A percentile compares a stretch with the other conserved stretches of the same genome.
phyloP scores from a whole-genome alignment of 2,113 vertebrate species.

The Triplophysa dalaica region DNA sequence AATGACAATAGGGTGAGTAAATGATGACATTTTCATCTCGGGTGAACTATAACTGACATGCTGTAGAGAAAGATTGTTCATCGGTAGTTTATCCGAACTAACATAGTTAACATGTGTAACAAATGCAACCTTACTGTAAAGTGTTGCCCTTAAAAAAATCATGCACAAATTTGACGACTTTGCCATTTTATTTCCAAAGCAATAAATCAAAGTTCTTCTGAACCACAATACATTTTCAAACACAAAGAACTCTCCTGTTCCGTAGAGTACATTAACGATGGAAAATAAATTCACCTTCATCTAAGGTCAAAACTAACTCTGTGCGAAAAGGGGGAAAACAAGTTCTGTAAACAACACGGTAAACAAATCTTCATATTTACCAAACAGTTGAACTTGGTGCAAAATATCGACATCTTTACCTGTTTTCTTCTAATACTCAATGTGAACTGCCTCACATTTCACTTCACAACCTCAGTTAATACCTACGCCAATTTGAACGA shows the following conservation, averaged over 20 bases:
- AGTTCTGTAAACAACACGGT: constrained; percentile 55
- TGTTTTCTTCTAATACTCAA: constrained; percentile 53
- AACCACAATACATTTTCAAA: constrained; percentile 55
- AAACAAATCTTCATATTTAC: constrained; percentile 61
- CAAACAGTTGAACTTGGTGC: constrained; percentile 57
- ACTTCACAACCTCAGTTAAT: constrained; percentile 52
- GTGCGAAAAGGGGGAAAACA: constrained; percentile 42
- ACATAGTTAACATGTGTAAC: too few relatives aligned
- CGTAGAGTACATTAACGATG: constrained; percentile 44
- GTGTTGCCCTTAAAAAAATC: not conserved
- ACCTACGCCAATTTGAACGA: constrained; percentile 46
- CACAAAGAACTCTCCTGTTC: constrained; percentile 54
- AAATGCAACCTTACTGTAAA: too few relatives aligned
- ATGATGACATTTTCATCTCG: too few relatives aligned
- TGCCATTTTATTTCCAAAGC: constrained; percentile 56
- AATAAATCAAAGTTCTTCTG: constrained; percentile 57
- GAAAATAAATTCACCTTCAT: constrained; percentile 53
- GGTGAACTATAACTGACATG: too few relatives aligned
- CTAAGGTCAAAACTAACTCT: constrained; percentile 52
- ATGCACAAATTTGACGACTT: constrained; percentile 9
- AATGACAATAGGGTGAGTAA: too few relatives aligned
- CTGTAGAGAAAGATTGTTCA: too few relatives aligned
- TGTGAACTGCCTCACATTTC: constrained; percentile 46
- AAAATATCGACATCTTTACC: constrained; percentile 54
- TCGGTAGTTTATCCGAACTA: too few relatives aligned